Percentiles rank a stretch among this genome's conserved stretches.
Conservation (phyloP, 2,113 vertebrate species). For the Pyxicephalus adspersus region DNA sequence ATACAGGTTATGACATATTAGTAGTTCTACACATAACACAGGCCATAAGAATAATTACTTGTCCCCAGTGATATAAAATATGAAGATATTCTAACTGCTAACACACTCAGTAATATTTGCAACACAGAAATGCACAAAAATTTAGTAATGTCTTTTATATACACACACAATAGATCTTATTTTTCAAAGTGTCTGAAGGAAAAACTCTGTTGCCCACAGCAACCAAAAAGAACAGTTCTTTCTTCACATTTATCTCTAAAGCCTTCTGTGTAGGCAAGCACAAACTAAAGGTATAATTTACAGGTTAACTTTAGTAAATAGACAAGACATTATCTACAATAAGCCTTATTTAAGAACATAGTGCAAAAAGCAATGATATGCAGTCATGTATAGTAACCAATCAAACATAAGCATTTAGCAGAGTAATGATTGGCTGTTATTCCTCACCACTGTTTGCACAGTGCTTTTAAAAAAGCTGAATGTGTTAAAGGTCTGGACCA, state of each 20-base stretch:
- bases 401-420: too few species aligned
- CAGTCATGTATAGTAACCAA: too few species aligned
- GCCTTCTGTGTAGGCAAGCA: too few species aligned
- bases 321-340: not conserved
- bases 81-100: not conserved
- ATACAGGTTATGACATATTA: constrained; percentile 15
- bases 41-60: constrained; percentile 14
- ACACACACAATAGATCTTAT: not conserved
- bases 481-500: not conserved
- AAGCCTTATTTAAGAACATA: too few species aligned
- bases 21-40: constrained; percentile 13
- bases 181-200: not conserved
- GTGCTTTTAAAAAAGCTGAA: too few species aligned
- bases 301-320: constrained; percentile 1
- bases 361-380: too few species aligned
- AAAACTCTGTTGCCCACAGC: too few species aligned
- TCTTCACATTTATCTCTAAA: too few species aligned
- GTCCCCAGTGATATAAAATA: constrained; percentile 15
- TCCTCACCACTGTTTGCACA: too few species aligned
- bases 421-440: too few species aligned
- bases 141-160: not conserved
- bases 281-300: not conserved
- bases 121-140: constrained; percentile 8
- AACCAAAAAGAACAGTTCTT: too few species aligned
- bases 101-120: not conserved